Evolutionary conservation across 2,797 vertebrate genomes (phyloP).

Genomic region (Smutsia gigantea): DNA sequence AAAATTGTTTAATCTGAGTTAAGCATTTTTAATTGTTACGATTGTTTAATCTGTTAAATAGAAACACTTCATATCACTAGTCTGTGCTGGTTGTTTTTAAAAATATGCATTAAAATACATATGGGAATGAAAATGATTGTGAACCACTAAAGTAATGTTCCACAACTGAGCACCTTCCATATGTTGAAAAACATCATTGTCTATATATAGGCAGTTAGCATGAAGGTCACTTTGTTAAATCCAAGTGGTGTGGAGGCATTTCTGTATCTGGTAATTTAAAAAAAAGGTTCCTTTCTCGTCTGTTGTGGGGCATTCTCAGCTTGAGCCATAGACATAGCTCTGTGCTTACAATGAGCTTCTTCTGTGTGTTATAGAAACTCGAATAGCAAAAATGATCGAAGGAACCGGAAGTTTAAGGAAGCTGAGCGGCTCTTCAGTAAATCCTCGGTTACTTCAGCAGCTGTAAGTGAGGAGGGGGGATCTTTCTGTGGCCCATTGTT

Average conservation of each 20-base stretch:
- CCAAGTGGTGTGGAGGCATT: background rate
- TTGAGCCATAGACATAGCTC: background rate
- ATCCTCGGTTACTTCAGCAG: conserved; percentile 97
- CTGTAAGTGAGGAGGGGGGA: conserved; percentile 88
- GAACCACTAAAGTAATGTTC: background rate
- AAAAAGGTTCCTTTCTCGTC: background rate
- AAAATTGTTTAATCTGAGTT: no score
- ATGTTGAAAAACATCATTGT: background rate
- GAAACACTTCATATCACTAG: background rate
- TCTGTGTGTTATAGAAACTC: conserved; percentile 91
- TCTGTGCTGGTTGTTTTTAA: conserved; percentile 7
- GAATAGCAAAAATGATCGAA: conserved; percentile 97
- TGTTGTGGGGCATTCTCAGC: background rate
- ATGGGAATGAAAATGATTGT: background rate
- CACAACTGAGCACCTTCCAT: background rate
- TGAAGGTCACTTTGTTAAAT: background rate
- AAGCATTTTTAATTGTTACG: no score
- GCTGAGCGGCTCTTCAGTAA: conserved; percentile 98
- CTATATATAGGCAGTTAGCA: fast-evolving
- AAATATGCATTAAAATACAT: background rate
- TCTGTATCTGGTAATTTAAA: background rate
- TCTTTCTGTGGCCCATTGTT: background rate
- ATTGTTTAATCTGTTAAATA: background rate
- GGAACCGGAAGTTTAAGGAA: conserved; percentile 98
- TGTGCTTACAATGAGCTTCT: background rate